Evolutionary conservation across 2,888 invertebrate species (phyloP), one percentile per base, ranked within the genome.

Genomic region (Taenaris catops): DNA sequence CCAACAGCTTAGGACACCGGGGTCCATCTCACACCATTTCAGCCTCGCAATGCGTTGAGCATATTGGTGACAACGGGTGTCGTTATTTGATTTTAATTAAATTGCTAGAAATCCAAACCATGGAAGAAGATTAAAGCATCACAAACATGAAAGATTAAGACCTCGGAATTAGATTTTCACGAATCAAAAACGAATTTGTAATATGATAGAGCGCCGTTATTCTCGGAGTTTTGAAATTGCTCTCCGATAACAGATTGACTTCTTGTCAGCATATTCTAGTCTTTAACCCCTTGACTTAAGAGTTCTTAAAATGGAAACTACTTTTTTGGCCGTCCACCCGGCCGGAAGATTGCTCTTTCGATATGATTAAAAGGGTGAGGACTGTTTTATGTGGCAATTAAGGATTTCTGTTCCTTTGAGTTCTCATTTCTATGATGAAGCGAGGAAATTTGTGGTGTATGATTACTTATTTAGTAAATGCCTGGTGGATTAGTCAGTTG

Each of bases 291-390:
- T 29, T 8, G 28, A 3, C 2, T 28, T 51, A 66, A 63, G 53
- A 51, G 51, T 49, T 50, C 39, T 45, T 40, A 41, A 49, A 19
- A 23, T 37, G 41, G 42, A 41, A 44, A 40, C 35, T 47, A 58
- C 51, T 58, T 57, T 23, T 35, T 41, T 49, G 62, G 57, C 51
- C 55, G 63, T 62, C 58, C 72, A 75, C 71, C 75, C 79, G 74
- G 69, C 69, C 83, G 84, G 81, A 84, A 80, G 80, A 84, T 84
- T 74, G 71, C 66, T 73, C 78, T 75, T 81, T 83, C 71, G 81
- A 76, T 80, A 84, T 84, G 81, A 84, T 84, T 81, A 79, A 84
- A 79, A 76, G 78, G 80, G 84, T 73, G 84, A 73, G 62, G 83
- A 84, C 72, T 75, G 73, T 70, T 84, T 84, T 78, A 83, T 81